These are phyloP conservation scores for Himalopsyche phryganea DNA, from an alignment of 1,140 invertebrate species.

Conservation along the genomic window DNA sequence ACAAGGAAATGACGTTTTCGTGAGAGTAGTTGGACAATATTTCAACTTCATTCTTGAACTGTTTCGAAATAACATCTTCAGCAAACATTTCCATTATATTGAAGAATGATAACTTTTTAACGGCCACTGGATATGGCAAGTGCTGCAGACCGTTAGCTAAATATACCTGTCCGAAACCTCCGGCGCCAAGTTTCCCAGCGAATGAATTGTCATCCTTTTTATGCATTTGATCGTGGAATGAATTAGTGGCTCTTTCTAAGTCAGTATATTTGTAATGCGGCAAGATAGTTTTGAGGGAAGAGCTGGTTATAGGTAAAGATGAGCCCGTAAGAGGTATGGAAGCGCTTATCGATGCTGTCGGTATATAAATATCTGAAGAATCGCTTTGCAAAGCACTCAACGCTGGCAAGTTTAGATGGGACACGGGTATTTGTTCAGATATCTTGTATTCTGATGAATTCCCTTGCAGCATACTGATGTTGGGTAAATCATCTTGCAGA, in stretches of 20 bases:
- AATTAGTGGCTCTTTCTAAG: slow-evolving; percentile 42
- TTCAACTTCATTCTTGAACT: slow-evolving; percentile 66
- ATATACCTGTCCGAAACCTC: slow-evolving; percentile 69
- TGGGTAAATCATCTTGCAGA: too few species aligned
- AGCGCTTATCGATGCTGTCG: neutral
- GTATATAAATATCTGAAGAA: neutral
- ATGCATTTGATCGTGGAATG: slow-evolving; percentile 38
- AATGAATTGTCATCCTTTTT: slow-evolving; percentile 17
- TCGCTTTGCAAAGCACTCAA: neutral
- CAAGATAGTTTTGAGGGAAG: slow-evolving; percentile 39
- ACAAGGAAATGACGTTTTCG: slow-evolving; percentile 62
- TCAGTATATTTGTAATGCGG: slow-evolving; percentile 43
- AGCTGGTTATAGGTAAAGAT: slow-evolving; percentile 36
- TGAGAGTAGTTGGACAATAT: slow-evolving; percentile 58
- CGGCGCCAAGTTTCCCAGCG: slow-evolving; percentile 58
- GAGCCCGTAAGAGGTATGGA: neutral
- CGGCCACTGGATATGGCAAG: slow-evolving; percentile 50
- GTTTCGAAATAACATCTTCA: slow-evolving; percentile 50
- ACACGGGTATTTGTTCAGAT: neutral
- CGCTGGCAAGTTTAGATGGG: neutral
- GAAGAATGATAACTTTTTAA: slow-evolving; percentile 58
- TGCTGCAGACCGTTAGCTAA: slow-evolving; percentile 49
- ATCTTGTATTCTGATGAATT: too few species aligned
- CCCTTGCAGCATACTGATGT: too few species aligned
- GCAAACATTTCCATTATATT: slow-evolving; percentile 41